phyloP scores from a whole-genome alignment of 2,888 invertebrate species.

The Leptura quadrifasciata region DNA sequence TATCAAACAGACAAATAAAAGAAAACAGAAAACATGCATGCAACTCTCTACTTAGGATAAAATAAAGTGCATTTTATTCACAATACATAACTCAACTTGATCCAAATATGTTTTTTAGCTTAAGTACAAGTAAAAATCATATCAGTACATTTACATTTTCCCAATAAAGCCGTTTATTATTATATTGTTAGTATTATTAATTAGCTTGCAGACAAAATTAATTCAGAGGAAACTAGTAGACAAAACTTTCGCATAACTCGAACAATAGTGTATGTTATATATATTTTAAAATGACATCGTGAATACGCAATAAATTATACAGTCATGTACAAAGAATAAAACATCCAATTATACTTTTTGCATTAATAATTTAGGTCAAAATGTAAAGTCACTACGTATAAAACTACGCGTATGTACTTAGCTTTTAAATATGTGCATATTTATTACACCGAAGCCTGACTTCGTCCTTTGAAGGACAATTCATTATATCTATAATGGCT shows the following conservation, averaged over 20 bases:
- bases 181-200: no score
- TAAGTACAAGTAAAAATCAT: no score
- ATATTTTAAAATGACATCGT: neutral
- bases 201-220: neutral
- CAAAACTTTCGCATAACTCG: neutral
- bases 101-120: no score
- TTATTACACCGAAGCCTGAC: conserved; percentile 23
- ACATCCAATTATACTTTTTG: conserved; percentile 29
- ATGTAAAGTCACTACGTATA: conserved; percentile 27
- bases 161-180: no score
- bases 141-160: no score
- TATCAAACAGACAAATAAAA: no score
- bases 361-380: conserved; percentile 34
- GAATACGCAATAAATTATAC: conserved; percentile 16
- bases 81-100: no score
- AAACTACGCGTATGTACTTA: conserved; percentile 15
- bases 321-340: conserved; percentile 22
- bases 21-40: no score
- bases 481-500: conserved; percentile 35
- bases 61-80: no score
- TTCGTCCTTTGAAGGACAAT: conserved; percentile 57
- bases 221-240: neutral
- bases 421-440: conserved; percentile 40
- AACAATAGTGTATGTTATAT: conserved; percentile 14
- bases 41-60: no score